Conservation (phyloP, 2,113 vertebrate species). For the Pelusios castaneus region DNA sequence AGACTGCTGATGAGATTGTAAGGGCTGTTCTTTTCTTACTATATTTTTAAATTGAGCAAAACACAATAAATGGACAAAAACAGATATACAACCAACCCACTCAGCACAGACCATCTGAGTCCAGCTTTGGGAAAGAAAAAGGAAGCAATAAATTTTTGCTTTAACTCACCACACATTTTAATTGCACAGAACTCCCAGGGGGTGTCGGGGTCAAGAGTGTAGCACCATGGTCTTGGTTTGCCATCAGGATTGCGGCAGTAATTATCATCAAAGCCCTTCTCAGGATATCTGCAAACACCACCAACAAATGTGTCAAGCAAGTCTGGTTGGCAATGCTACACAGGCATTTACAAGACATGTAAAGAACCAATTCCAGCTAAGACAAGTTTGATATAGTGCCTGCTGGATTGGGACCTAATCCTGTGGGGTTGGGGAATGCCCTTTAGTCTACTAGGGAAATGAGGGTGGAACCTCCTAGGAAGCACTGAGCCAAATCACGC, state of each 20-base stretch:
- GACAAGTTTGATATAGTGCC: background rate
- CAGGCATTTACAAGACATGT: background rate
- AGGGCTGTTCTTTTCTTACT: background rate
- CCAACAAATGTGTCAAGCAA: slow-evolving; percentile 71
- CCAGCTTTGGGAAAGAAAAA: slow-evolving; percentile 72
- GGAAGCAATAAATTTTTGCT: slow-evolving; percentile 83
- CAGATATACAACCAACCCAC: slow-evolving; percentile 39
- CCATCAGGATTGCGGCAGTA: slow-evolving; percentile 98
- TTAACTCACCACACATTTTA: slow-evolving; percentile 93
- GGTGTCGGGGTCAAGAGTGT: slow-evolving; percentile 92
- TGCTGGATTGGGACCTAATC: slow-evolving; percentile 7
- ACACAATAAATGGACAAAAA: slow-evolving; percentile 39
- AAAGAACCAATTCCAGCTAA: background rate
- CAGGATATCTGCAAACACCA: slow-evolving; percentile 89
- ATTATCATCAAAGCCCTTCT: slow-evolving; percentile 98
- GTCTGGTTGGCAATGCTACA: slow-evolving; percentile 59
- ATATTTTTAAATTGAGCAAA: slow-evolving; percentile 11
- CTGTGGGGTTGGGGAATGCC: background rate
- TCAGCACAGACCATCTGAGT: slow-evolving; percentile 45
- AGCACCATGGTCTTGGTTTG: slow-evolving; percentile 95
- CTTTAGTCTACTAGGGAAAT: background rate
- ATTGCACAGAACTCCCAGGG: slow-evolving; percentile 97
- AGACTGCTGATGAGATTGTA: background rate
- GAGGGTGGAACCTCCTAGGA: background rate
- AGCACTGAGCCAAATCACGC: slow-evolving; percentile 11